Conservation (phyloP, 2,797 vertebrate genomes). For the Channa striata region DNA sequence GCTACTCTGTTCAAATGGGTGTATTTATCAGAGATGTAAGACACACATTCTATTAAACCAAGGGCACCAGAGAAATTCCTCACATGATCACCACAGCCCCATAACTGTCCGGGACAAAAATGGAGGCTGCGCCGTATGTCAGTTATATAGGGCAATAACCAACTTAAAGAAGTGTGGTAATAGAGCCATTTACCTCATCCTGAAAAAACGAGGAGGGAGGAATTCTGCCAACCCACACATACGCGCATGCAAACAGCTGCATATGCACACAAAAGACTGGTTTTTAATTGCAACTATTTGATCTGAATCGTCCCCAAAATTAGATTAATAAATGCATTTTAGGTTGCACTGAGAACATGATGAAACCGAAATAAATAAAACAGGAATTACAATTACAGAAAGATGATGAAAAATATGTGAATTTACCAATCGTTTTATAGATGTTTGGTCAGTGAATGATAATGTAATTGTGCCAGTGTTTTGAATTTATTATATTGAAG, state of each 20-base stretch:
- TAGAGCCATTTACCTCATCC: slow-evolving; percentile 86
- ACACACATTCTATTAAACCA: slow-evolving; percentile 88
- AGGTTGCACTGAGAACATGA: background rate
- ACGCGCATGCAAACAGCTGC: slow-evolving; percentile 22
- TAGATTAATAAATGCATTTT: background rate
- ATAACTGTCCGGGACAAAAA: slow-evolving; percentile 87
- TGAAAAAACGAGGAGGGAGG: slow-evolving; percentile 72
- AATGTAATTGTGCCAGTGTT: background rate
- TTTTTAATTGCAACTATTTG: background rate
- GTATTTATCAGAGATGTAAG: slow-evolving; percentile 85
- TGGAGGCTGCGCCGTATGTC: slow-evolving; percentile 85
- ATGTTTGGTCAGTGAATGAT: background rate
- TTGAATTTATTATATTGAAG: slow-evolving; percentile 1
- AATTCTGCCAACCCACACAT: background rate
- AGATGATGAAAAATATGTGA: background rate
- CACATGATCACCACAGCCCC: slow-evolving; percentile 84
- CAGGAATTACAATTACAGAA: background rate
- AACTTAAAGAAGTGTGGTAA: slow-evolving; percentile 85
- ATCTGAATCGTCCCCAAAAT: background rate
- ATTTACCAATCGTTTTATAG: background rate
- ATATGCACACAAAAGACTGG: background rate
- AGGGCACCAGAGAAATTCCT: slow-evolving; percentile 86
- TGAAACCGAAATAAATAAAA: background rate
- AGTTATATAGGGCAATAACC: slow-evolving; percentile 87
- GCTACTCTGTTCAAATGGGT: slow-evolving; percentile 79